phyloP scores from a whole-genome alignment of 1,140 invertebrate genomes.

The Micrasema longulum region DNA sequence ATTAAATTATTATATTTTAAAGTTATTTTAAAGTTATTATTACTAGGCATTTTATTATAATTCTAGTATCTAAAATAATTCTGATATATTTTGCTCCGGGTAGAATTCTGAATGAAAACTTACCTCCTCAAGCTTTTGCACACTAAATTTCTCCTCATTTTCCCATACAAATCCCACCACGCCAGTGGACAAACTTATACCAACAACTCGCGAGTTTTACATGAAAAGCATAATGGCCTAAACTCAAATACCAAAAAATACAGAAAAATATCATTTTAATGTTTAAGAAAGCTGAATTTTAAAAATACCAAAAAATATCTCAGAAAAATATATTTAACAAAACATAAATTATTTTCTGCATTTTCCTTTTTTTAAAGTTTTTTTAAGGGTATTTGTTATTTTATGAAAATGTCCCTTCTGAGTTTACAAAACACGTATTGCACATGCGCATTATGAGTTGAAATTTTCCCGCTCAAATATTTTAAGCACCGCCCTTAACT shows the following conservation, averaged over 20 bases:
- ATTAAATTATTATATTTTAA: too few species aligned
- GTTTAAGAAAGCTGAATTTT: neutral
- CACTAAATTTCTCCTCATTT: slow-evolving; percentile 7
- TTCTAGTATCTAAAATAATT: neutral
- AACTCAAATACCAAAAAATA: neutral
- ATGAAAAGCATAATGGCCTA: neutral
- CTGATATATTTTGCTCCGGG: slow-evolving; percentile 27
- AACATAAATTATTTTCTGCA: too few species aligned
- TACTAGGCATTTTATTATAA: too few species aligned
- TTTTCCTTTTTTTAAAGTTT: too few species aligned
- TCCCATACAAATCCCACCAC: neutral
- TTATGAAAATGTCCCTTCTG: neutral
- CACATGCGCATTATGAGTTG: slow-evolving; percentile 4
- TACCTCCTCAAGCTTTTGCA: slow-evolving; percentile 7
- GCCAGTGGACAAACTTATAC: slow-evolving; percentile 5
- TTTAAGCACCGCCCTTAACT: slow-evolving; percentile 47
- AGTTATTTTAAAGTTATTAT: too few species aligned
- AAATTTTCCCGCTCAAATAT: slow-evolving; percentile 17
- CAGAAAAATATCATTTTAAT: too few species aligned
- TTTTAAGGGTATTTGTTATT: too few species aligned
- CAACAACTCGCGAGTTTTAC: neutral
- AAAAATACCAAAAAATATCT: neutral
- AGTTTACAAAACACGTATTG: neutral
- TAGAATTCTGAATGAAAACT: slow-evolving; percentile 19
- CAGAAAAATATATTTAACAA: too few species aligned